Conservation (phyloP, 2,113 vertebrate species). For the Nipponia nippon region DNA sequence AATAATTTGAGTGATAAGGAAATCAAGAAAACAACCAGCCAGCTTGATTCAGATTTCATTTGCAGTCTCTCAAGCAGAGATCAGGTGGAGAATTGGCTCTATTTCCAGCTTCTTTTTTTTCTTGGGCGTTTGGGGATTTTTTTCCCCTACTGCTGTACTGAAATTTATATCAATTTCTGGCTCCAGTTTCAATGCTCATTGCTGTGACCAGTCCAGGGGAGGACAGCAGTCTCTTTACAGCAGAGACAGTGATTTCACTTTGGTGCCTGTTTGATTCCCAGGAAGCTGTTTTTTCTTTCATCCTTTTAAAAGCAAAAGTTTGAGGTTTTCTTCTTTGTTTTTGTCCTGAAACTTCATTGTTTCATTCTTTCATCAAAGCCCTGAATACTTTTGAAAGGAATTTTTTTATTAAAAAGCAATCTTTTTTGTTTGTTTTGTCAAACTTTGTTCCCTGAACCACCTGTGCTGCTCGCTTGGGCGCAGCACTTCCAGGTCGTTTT, state of each 20-base stretch:
- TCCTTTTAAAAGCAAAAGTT: background rate
- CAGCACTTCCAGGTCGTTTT: background rate
- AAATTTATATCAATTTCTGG: background rate
- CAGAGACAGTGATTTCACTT: background rate
- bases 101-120: background rate
- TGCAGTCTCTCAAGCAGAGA: background rate
- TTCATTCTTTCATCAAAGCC: background rate
- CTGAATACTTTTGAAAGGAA: conserved; percentile 2
- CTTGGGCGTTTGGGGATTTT: background rate
- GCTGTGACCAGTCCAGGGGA: background rate
- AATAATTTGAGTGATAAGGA: background rate
- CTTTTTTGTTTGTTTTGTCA: background rate
- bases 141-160: background rate
- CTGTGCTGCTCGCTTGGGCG: background rate
- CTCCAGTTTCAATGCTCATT: background rate
- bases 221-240: background rate
- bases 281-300: background rate
- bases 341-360: background rate
- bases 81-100: background rate
- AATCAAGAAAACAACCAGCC: background rate
- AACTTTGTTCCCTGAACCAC: background rate
- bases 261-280: background rate
- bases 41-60: background rate
- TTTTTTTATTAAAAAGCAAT: conserved; percentile 22
- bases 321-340: background rate